Base-by-base conservation (phyloP, 1,140 invertebrate species). In the Asobara japonica region DNA sequence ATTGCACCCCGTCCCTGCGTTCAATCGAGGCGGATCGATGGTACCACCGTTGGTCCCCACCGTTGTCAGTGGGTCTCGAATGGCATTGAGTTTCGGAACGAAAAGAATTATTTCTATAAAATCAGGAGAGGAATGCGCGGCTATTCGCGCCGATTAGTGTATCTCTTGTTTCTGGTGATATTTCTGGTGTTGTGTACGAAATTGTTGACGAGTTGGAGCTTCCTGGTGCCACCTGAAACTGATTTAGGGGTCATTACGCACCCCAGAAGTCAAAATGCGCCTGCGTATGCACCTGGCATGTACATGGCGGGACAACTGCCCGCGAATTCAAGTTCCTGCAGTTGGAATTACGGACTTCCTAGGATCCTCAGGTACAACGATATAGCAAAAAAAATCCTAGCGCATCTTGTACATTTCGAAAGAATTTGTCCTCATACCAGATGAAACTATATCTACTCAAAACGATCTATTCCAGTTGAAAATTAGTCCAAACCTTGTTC, bases 301-400 rank as follows among this genome's bases (percentile, higher is more conserved):
- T 91, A 91, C 73, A 87, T 91, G 79, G 84, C 83, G 75, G 88
- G 86, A 65, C 78, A 76, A 72, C 81, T 82, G 51, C 88, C 89
- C 20, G 78, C 82, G 22, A 92, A 91, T 75, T 69, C 72, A 22
- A 91, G 87, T 61, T 91, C 87, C 74, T 93, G 92, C 78, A 84
- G 85, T 11, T 93, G 92, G 82, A 89, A 90, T 41, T 91, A 92
- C 77, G 90, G 89, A 4, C 82, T 93, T 61, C 91, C 91, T 1
- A 73, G 84, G 6, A 77, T 79, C 6, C 81, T 93, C 0, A 83
- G 85, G n/a, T n/a, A n/a, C n/a, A n/a, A n/a, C n/a, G n/a, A n/a
- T n/a, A n/a, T n/a, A n/a, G n/a, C n/a, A n/a, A n/a, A n/a, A n/a
- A n/a, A n/a, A n/a, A n/a, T n/a, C n/a, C n/a, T n/a, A n/a, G n/a